Evolutionary conservation across 2,888 invertebrate genomes (phyloP).

Genomic region (Dimorphilus gyrociliatus): DNA sequence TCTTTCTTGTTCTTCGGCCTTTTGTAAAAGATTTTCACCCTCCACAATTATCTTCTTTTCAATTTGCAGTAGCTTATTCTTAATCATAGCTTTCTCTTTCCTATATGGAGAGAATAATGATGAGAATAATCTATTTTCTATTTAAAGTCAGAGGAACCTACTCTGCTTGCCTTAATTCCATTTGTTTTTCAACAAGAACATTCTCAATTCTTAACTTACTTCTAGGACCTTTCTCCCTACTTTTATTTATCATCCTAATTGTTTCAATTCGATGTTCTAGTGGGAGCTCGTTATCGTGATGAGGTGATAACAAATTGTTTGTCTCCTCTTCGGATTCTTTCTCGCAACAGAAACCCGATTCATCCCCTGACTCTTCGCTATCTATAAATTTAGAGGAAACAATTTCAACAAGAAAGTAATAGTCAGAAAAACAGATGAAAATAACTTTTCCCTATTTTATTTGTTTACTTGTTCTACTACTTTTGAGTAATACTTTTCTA

Average conservation of each 20-base stretch:
- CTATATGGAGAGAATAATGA: slow-evolving; percentile 12
- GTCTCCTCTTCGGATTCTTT: slow-evolving; percentile 37
- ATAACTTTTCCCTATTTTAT: too few relatives aligned
- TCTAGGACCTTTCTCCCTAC: slow-evolving; percentile 38
- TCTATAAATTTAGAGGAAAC: too few relatives aligned
- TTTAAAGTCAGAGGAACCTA: slow-evolving; percentile 13
- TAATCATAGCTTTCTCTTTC: slow-evolving; percentile 60
- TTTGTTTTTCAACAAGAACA: slow-evolving; percentile 48
- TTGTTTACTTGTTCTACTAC: too few relatives aligned
- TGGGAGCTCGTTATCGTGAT: too few relatives aligned
- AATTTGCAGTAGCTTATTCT: slow-evolving; percentile 63
- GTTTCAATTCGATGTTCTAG: too few relatives aligned
- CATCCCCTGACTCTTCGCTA: too few relatives aligned
- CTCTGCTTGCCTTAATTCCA: slow-evolving; percentile 54
- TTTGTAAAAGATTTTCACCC: slow-evolving; percentile 91
- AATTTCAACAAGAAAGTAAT: too few relatives aligned
- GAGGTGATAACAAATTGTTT: too few relatives aligned
- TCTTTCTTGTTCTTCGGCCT: slow-evolving; percentile 79
- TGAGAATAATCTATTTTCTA: neutral
- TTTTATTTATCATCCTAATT: slow-evolving; percentile 39
- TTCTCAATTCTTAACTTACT: slow-evolving; percentile 46
- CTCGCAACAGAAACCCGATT: slow-evolving; percentile 8
- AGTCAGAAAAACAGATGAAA: too few relatives aligned
- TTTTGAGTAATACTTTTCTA: too few relatives aligned
- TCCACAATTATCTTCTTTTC: slow-evolving; percentile 93